Conservation (phyloP, 2,797 vertebrate genomes). For the Somateria mollissima region DNA sequence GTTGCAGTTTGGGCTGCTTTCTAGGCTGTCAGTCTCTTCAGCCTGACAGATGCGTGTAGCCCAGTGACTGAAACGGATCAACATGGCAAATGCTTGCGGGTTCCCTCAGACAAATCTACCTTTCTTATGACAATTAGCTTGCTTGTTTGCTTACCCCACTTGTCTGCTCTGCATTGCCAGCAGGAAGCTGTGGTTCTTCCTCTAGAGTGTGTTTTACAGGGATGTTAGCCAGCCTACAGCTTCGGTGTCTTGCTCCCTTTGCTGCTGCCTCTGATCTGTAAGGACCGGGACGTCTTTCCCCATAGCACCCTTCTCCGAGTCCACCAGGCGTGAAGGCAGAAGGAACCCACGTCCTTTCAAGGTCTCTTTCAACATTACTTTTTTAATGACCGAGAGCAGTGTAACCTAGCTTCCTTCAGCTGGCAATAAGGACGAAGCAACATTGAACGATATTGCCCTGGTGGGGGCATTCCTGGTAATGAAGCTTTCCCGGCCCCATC, state of each 20-base stretch:
- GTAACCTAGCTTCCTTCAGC: neutral
- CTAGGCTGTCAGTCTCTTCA: neutral
- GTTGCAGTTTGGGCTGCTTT: neutral
- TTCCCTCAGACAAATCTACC: neutral
- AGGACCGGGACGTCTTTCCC: neutral
- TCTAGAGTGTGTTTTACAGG: neutral
- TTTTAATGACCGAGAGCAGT: accelerated
- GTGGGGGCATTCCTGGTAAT: neutral
- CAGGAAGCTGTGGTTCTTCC: neutral
- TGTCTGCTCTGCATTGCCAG: neutral
- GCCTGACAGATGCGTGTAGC: neutral
- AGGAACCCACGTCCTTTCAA: neutral
- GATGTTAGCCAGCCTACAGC: neutral
- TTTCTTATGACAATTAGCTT: neutral
- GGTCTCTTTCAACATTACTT: neutral
- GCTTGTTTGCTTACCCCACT: neutral
- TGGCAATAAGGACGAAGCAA: accelerated
- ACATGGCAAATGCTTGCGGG: neutral
- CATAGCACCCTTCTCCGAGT: accelerated
- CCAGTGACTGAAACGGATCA: neutral
- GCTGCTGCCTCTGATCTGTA: neutral
- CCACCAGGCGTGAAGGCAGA: neutral
- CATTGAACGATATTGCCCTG: accelerated
- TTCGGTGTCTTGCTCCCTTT: neutral
- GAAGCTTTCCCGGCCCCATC: neutral